Evolutionary conservation across 1,140 invertebrate genomes (phyloP), one percentile per base, ranked within the genome.

Genomic region (Lordiphosa stackelbergi): DNA sequence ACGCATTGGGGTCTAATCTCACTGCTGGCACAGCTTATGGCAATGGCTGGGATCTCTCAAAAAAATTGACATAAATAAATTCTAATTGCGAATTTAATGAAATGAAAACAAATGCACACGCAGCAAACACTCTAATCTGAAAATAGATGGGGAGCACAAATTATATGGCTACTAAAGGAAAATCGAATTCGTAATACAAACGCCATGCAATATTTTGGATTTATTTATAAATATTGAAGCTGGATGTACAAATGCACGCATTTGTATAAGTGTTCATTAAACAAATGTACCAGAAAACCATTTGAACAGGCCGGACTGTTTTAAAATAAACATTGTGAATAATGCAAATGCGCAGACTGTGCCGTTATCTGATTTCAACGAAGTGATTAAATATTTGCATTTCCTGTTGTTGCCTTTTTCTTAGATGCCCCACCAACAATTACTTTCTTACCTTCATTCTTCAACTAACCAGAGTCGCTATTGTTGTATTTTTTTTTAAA

Each of bases 61-160:
- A 13, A 31, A 28, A 11, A 47, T 54, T 54, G 10, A 37, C 65
- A 78, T 79, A 79, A 79, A 73, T 79, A 73, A 73, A 73, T 64
- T 79, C 69, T 78, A 78, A 79, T 78, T 78, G 69, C 74, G 52
- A 79, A 66, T 68, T 79, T 79, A 78, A 78, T 78, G 74, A 78
- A 79, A 79, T 78, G 73, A 73, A 78, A 79, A 79, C 75, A 79
- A 73, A 65, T 79, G 62, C 56, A 36, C 37, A 41, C 24, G 48
- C n/a, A 55, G 13, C 12, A 62, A 48, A 59, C 53, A 55, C 47
- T 53, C 49, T 72, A 66, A 79, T 69, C 59, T 58, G 37, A 48
- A 28, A 60, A 73, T 77, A 37, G 53, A 58, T 58, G 60, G 24
- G 16, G n/a, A 35, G n/a, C 35, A 40, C 16, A 16, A 1, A 16